phyloP scores from a whole-genome alignment of 2,797 vertebrate genomes.

The Sebastes iracundus region DNA sequence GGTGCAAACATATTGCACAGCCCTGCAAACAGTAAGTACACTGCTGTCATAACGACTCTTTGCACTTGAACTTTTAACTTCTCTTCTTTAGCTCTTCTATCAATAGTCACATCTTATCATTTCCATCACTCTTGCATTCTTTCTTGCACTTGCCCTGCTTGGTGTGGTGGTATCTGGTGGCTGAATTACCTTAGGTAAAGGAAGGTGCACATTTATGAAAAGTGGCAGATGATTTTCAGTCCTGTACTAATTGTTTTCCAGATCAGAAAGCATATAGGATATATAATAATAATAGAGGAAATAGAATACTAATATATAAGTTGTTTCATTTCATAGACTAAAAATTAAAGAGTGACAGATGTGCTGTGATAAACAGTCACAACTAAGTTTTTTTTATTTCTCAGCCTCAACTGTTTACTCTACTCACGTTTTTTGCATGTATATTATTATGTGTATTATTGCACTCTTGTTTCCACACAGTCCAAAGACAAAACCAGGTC shows the following conservation, averaged over 20 bases:
- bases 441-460: neutral
- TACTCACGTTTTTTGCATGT: neutral
- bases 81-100: neutral
- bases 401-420: neutral
- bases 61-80: neutral
- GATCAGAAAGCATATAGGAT: neutral
- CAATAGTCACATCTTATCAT: neutral
- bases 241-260: neutral
- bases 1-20: neutral
- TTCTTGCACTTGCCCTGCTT: neutral
- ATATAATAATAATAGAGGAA: neutral
- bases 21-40: constrained; percentile 52
- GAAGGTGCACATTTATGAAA: neutral
- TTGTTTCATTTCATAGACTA: neutral
- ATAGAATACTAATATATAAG: neutral
- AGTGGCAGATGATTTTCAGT: neutral
- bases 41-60: neutral
- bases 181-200: neutral
- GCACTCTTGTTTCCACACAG: neutral
- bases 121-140: neutral
- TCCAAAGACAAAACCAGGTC: neutral
- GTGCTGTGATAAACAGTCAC: neutral
- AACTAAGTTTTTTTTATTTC: neutral
- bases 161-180: neutral
- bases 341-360: neutral